Base-by-base conservation (phyloP, 2,113 vertebrate genomes). In the Corythornis vintsioides region DNA sequence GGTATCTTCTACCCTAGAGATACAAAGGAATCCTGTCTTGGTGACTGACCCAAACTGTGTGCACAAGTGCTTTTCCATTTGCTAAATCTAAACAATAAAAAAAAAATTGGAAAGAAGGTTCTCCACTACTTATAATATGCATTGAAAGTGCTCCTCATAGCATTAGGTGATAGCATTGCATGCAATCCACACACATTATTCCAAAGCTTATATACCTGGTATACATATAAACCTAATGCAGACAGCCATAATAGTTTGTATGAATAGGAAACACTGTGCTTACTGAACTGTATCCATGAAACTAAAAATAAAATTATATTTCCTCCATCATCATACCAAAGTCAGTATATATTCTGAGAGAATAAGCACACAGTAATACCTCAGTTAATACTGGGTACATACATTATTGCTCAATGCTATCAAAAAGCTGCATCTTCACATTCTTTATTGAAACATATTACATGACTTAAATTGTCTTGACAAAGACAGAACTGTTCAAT, bases 401-500 rank as follows among this genome's bases (percentile, higher is more conserved):
- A 91, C 8, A 72, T 92, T 95, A 96, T 57, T 94, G 88, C 42
- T 88, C 75, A 86, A 64, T 28, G 65, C 73, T 78, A 93, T 93
- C 78, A 90, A 85, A 83, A 88, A 80, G 81, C n/a, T 88, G 69
- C 48, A 83, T 88, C 89, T 94, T 88, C 72, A 69, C 69, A 81
- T 65, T 64, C 78, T 91, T 89, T 92, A 95, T 91, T 93, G 94
- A 95, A 96, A 88, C 48, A 35, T 80, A 95, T 85, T 94, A 56
- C 56, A 38, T 92, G 82, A 92, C 75, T 64, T 80, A 81, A 89
- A 92, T 83, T 93, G 79, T 40, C 72, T 77, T 81, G 87, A 92
- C 85, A 96, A 91, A 94, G 94, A 96, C 73, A 93, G 77, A 95
- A 91, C 47, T 86, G 87, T 81, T 91, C 92, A 67, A 94, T 96